Conservation (phyloP, 1,140 invertebrate genomes). For the Zaprionus davidi region DNA sequence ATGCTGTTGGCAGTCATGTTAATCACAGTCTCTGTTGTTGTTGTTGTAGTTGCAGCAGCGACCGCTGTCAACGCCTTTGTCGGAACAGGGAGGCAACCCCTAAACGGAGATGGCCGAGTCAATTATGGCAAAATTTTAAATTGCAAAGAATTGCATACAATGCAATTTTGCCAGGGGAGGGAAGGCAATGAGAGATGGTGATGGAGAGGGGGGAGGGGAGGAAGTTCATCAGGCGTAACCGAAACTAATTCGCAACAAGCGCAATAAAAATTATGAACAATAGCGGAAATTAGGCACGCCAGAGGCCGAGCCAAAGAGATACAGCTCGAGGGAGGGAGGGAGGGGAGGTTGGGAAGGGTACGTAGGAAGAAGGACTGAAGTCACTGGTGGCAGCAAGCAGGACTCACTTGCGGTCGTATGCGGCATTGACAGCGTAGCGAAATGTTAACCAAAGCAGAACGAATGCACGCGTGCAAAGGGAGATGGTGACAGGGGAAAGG, state of each 20-base stretch:
- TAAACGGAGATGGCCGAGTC: slow-evolving; percentile 52
- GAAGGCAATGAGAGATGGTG: background rate
- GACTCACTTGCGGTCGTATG: slow-evolving; percentile 60
- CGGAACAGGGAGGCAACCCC: slow-evolving; percentile 51
- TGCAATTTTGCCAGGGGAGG: slow-evolving; percentile 22
- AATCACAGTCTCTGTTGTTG: slow-evolving; percentile 58
- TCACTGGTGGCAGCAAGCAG: slow-evolving; percentile 37
- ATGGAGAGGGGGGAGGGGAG: background rate
- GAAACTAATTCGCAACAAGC: slow-evolving; percentile 83
- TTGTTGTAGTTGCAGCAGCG: slow-evolving; percentile 19
- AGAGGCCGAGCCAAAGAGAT: slow-evolving; percentile 21
- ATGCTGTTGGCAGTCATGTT: slow-evolving; percentile 63
- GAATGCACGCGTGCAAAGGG: slow-evolving; percentile 56
- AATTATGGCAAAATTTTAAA: slow-evolving; percentile 79
- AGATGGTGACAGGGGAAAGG: background rate
- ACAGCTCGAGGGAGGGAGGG: background rate
- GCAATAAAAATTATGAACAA: slow-evolving; percentile 84
- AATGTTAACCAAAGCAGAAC: slow-evolving; percentile 78
- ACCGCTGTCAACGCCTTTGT: slow-evolving; percentile 73
- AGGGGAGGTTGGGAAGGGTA: background rate
- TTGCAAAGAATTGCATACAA: slow-evolving; percentile 77
- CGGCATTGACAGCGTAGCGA: slow-evolving; percentile 77
- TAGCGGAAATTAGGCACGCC: slow-evolving; percentile 78
- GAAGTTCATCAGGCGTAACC: slow-evolving; percentile 59
- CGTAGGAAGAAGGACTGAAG: slow-evolving; percentile 32